These are phyloP conservation scores for Microchirus variegatus DNA, from an alignment of 2,797 vertebrate species.

Conservation along the genomic window DNA sequence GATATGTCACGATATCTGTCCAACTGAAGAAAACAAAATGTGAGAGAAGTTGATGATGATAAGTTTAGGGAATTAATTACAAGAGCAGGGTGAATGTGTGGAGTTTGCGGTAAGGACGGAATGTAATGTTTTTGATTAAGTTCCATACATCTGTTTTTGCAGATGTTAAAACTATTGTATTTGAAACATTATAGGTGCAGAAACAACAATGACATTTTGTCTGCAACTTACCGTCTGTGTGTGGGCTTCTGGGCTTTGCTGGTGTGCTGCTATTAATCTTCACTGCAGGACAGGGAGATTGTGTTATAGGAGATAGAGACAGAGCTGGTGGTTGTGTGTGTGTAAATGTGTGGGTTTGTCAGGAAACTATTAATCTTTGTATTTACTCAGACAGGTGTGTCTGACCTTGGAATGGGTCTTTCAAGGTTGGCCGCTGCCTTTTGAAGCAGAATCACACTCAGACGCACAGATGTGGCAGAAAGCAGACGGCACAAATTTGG, in stretches of 20 bases:
- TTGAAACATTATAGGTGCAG: constrained; percentile 14
- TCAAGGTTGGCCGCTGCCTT: constrained; percentile 49
- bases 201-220: constrained; percentile 8
- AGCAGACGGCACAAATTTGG: constrained; percentile 16
- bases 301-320: constrained; percentile 7
- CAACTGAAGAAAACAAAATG: no score
- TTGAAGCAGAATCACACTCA: constrained; percentile 39
- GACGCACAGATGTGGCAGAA: constrained; percentile 17
- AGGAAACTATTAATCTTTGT: constrained; percentile 23
- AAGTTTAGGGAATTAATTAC: no score
- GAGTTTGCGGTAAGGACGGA: no score
- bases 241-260: background rate
- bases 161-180: constrained; percentile 7
- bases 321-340: constrained; percentile 5
- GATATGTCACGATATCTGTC: no score
- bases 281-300: background rate
- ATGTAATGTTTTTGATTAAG: no score
- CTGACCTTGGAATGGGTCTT: constrained; percentile 59
- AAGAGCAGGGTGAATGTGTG: no score
- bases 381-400: constrained; percentile 25
- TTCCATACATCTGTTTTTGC: no score
- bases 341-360: constrained; percentile 13
- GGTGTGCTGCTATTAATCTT: constrained; percentile 18
- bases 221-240: constrained; percentile 11
- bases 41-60: no score